Evolutionary conservation across 2,797 vertebrate genomes (phyloP), one percentile per base, ranked within the genome.

Genomic region (Crypturellus tataupa): DNA sequence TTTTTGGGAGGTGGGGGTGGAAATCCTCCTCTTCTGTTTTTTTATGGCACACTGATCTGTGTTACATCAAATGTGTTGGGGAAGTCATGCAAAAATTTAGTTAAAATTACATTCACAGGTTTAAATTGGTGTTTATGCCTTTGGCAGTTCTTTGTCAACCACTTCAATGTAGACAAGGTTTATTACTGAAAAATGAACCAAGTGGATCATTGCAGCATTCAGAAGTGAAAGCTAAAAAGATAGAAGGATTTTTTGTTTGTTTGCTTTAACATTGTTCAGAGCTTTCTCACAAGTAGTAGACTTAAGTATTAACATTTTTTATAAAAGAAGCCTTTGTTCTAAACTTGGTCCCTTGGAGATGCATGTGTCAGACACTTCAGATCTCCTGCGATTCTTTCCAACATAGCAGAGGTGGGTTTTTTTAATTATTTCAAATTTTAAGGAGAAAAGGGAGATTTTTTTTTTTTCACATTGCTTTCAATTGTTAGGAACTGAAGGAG

Each of bases 271-370:
- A 1, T 58, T 67, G 6, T 62, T 87, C 40, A 71, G n/a, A 53
- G 44, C 13, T 21, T 62, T 92, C 25, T 87, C 80, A 53, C 21
- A 10, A 39, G 33, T 8, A 65, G 35, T 75, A 29, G 83, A 62
- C 40, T 80, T 78, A 6, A 39, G 7, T 87, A 55, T 71, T 78
- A 51, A 51, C 44, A 69, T 83, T 71, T 65, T 44, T 4, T 62
- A 12, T 70, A 37, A 81, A 86, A 31, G 67, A 91, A 71, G 37
- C 42, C 42, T 93, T 86, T 89, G 51, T 91, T 91, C 47, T 87
- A 62, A 89, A 40, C 46, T 20, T 86, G 18, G 33, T 63, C 23
- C 15, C 4, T 87, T 79, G 88, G 85, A 81, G 44, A 69, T 1
- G 2, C 1, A 31, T 49, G 42, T 3, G 6, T 42, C 60, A 68